A percentile compares a stretch with the other conserved stretches of the same genome.
Conservation (phyloP, 2,888 invertebrate genomes). For the Drosophila rubida region DNA sequence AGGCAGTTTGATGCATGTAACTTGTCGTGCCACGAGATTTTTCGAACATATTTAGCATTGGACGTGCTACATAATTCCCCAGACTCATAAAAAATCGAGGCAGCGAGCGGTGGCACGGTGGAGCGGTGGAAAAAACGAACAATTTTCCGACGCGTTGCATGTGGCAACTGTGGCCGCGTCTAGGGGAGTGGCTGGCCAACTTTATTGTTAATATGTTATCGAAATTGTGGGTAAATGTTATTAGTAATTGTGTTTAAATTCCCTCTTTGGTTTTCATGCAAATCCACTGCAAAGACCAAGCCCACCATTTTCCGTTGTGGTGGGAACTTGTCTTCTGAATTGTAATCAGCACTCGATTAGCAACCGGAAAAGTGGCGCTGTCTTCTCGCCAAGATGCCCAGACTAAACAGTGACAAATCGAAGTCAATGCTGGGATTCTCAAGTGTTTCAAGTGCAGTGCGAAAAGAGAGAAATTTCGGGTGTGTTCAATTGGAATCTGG, state of each 20-base stretch:
- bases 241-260: slow-evolving; percentile 44
- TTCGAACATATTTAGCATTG: slow-evolving; percentile 72
- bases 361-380: slow-evolving; percentile 8
- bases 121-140: slow-evolving; percentile 11
- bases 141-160: slow-evolving; percentile 36
- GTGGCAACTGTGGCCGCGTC: slow-evolving; percentile 27
- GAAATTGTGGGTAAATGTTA: slow-evolving; percentile 33
- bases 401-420: slow-evolving; percentile 66
- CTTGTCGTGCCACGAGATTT: slow-evolving; percentile 74
- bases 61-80: slow-evolving; percentile 73
- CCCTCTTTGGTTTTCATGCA: slow-evolving; percentile 43
- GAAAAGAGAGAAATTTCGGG: slow-evolving; percentile 2
- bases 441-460: slow-evolving; percentile 48
- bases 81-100: slow-evolving; percentile 57
- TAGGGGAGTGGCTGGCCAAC: slow-evolving; percentile 56
- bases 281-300: slow-evolving; percentile 45
- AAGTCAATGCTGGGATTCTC: slow-evolving; percentile 20
- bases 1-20: slow-evolving; percentile 77
- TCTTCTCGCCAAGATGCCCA: no score
- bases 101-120: slow-evolving; percentile 19
- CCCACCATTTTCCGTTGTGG: slow-evolving; percentile 23
- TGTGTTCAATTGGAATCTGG: no score
- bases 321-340: slow-evolving; percentile 41
- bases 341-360: slow-evolving; percentile 35
- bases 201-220: slow-evolving; percentile 47